Conservation (phyloP, 2,888 invertebrate species). For the Eulithis testata region DNA sequence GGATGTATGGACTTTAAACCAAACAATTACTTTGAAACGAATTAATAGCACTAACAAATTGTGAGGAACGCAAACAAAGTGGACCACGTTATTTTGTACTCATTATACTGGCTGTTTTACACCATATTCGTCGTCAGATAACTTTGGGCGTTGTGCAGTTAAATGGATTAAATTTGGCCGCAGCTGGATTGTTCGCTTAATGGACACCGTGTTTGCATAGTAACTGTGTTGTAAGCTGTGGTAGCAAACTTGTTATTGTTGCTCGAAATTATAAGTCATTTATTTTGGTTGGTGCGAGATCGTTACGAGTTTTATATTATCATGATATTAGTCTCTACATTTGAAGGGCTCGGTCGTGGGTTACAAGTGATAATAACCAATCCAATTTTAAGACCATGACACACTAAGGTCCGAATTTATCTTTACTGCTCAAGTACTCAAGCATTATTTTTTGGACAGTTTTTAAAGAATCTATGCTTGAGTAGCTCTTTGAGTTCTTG, state of each 20-base stretch:
- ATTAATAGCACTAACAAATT: conserved; percentile 53
- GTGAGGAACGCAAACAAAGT: conserved; percentile 54
- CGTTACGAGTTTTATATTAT: background rate
- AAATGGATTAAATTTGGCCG: conserved; percentile 76
- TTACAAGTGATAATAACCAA: too few relatives aligned
- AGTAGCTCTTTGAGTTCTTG: too few relatives aligned
- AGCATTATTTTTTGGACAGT: too few relatives aligned
- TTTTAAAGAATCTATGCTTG: too few relatives aligned
- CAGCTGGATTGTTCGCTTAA: conserved; percentile 73
- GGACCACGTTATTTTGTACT: conserved; percentile 65
- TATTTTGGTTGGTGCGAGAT: conserved; percentile 19
- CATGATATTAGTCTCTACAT: background rate
- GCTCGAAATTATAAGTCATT: conserved; percentile 19
- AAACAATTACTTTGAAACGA: conserved; percentile 41
- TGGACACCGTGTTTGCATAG: conserved; percentile 59
- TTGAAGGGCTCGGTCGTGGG: background rate
- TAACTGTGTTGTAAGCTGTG: conserved; percentile 26
- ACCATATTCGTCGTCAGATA: conserved; percentile 66
- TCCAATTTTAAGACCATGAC: too few relatives aligned
- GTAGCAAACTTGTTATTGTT: conserved; percentile 59
- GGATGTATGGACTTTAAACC: background rate
- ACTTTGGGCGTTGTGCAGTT: conserved; percentile 70
- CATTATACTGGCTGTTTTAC: conserved; percentile 72
- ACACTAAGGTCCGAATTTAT: too few relatives aligned
- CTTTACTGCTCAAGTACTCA: too few relatives aligned